phyloP scores from a whole-genome alignment of 2,797 vertebrate genomes.

The Sebastes dallii region DNA sequence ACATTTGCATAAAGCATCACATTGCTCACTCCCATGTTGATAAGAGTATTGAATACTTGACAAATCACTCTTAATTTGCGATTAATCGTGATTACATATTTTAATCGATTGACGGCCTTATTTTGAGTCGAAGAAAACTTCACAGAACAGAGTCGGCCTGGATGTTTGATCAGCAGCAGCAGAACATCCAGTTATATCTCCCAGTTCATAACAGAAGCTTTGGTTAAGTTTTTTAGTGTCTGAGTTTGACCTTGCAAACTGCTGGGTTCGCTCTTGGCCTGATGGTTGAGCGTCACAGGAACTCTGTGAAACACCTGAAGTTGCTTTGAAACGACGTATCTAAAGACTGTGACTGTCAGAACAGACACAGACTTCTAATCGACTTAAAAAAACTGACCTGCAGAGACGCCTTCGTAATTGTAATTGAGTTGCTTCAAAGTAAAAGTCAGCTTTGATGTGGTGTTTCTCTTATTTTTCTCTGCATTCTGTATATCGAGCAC shows the following conservation, averaged over 20 bases:
- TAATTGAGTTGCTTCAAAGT: constrained; percentile 6
- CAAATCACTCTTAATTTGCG: too few species aligned
- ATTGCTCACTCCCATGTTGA: too few species aligned
- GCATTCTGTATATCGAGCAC: not conserved
- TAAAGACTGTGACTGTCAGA: not conserved
- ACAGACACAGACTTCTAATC: not conserved
- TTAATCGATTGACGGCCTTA: too few species aligned
- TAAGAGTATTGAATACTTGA: too few species aligned
- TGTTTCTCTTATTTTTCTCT: not conserved
- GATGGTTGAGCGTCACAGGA: not conserved
- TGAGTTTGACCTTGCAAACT: not conserved
- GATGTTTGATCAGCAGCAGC: not conserved
- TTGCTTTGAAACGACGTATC: not conserved
- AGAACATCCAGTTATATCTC: not conserved
- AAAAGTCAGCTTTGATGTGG: not conserved
- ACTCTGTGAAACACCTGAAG: not conserved
- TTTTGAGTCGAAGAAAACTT: not conserved
- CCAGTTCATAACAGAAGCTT: too few species aligned
- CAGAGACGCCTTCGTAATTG: not conserved
- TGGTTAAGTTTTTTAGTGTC: too few species aligned
- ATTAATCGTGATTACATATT: too few species aligned
- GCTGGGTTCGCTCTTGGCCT: not conserved
- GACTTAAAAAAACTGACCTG: not conserved
- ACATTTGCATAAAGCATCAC: too few species aligned
- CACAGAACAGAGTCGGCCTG: too few species aligned